These are phyloP conservation scores for Forficula auricularia DNA, from an alignment of 1,140 invertebrate genomes.

Conservation along the genomic window DNA sequence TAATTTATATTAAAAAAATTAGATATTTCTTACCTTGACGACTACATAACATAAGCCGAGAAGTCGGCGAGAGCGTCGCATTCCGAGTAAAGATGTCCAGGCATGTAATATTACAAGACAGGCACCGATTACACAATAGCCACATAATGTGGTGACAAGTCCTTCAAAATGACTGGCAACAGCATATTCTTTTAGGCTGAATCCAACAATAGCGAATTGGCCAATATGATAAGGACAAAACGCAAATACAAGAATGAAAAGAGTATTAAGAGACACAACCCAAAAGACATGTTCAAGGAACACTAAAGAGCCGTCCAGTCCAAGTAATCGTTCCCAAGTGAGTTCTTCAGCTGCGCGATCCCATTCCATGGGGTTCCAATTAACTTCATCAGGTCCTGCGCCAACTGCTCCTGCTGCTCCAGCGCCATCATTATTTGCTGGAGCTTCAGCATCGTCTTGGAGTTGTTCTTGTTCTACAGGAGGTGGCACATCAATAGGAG, in stretches of 20 bases:
- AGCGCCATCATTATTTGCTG: constrained; percentile 25
- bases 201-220: constrained; percentile 54
- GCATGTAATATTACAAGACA: constrained; percentile 69
- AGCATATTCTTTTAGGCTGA: constrained; percentile 59
- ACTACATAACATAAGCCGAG: constrained; percentile 92
- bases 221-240: constrained; percentile 95
- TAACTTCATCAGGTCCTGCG: constrained; percentile 61
- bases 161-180: constrained; percentile 78
- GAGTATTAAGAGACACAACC: constrained; percentile 91
- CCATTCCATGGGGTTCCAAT: constrained; percentile 98
- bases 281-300: constrained; percentile 98
- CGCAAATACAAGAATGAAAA: constrained; percentile 88
- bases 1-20: too few relatives aligned
- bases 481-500: background rate
- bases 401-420: constrained; percentile 29
- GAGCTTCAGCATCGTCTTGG: constrained; percentile 13
- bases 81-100: constrained; percentile 49
- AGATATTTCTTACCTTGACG: constrained; percentile 83
- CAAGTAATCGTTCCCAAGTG: constrained; percentile 91
- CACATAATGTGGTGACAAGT: constrained; percentile 76
- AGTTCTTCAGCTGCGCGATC: constrained; percentile 92
- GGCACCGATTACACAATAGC: constrained; percentile 81
- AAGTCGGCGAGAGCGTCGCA: constrained; percentile 65
- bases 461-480: background rate
- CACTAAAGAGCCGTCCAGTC: constrained; percentile 88